Conservation (phyloP, 2,888 invertebrate species). For the Lasioglossum calceatum region DNA sequence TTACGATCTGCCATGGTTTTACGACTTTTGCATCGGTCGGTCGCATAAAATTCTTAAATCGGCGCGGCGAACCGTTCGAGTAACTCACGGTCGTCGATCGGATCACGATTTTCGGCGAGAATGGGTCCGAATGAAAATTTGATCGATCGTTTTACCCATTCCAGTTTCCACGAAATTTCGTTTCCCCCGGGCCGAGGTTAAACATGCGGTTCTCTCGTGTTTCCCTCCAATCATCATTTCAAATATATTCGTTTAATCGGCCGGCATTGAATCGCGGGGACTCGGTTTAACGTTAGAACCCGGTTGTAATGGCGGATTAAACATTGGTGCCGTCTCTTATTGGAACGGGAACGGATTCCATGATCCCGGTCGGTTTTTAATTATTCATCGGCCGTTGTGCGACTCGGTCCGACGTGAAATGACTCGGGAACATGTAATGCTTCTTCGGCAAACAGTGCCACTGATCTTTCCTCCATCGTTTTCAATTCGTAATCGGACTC, state of each 20-base stretch:
- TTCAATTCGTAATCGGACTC: slow-evolving; percentile 9
- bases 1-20: slow-evolving; percentile 11
- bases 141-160: slow-evolving; percentile 6
- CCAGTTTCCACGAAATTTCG: background rate
- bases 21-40: background rate
- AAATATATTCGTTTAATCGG: slow-evolving; percentile 32
- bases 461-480: slow-evolving; percentile 6
- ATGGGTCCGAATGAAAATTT: slow-evolving; percentile 12
- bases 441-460: slow-evolving; percentile 10
- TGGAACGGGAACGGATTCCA: slow-evolving; percentile 12
- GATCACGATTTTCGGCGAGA: background rate
- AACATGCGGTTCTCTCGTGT: slow-evolving; percentile 12
- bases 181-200: background rate
- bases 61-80: background rate
- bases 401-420: slow-evolving; percentile 18
- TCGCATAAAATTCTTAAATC: slow-evolving; percentile 2
- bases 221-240: slow-evolving; percentile 25
- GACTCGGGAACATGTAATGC: slow-evolving; percentile 8
- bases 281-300: slow-evolving; percentile 9
- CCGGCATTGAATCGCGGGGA: slow-evolving; percentile 12
- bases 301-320: slow-evolving; percentile 21
- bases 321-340: slow-evolving; percentile 18
- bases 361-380: slow-evolving; percentile 10
- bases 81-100: background rate
- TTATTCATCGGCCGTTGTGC: slow-evolving; percentile 6